Base-by-base conservation (phyloP, 2,797 vertebrate genomes). In the Platalea minor region DNA sequence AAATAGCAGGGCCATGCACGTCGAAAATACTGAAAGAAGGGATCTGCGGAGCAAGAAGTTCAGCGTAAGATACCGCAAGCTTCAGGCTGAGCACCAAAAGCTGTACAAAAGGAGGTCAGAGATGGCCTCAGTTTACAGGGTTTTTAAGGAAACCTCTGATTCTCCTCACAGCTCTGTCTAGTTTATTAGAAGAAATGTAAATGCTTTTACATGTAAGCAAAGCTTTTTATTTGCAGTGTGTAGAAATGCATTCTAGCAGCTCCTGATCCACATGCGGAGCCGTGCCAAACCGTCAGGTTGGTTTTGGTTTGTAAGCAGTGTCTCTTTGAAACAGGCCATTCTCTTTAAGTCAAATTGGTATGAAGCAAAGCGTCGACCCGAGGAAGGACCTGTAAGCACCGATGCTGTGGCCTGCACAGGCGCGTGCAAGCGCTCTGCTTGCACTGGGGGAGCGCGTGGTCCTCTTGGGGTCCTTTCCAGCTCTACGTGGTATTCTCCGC, bases 401-500 rank as follows among this genome's bases (percentile, higher is more conserved):
- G 5, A 31, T 29, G 64, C 11, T 19, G 2, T 4, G 45, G 46
- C 39, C 73, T 31, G 53, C 7, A 1, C 9, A 8, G 80, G 80
- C 57, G 29, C 1, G 1, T 43, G 8, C 37, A 4, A 37, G 35
- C 5, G 56, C 41, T 68, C 45, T 11, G n/a, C 70, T 48, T 10
- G 9, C 28, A 3, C 24, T 4, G 29, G 6, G 24, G n/a, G 61
- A 60, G 35, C 0, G 3, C 28, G 0, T 1, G 56, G 46, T 10
- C 48, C 5, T 45, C 37, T 18, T 15, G 56, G 72, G 16, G 41
- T 33, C 65, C 72, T 35, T 33, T 48, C 65, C 78, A 72, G 39
- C 33, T 64, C 57, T 9, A 2, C 24, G 1, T 7, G 2, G 21
- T 4, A 1, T 37, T 26, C 41, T 41, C 37, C 41, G 51, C 64